phyloP scores from a whole-genome alignment of 2,888 invertebrate species.

The Tipula helvola region DNA sequence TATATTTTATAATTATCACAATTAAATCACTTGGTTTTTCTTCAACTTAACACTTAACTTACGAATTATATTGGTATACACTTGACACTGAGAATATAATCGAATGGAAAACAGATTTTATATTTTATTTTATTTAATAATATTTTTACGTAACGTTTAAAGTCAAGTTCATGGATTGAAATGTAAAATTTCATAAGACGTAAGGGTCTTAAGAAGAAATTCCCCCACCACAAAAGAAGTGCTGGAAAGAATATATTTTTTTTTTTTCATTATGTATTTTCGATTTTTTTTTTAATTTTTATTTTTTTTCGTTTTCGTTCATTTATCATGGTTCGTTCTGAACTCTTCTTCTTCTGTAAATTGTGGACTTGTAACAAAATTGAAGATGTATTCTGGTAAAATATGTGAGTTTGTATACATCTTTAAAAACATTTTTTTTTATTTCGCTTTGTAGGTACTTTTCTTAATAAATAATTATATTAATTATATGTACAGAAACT shows the following conservation, averaged over 20 bases:
- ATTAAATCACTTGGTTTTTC: background rate
- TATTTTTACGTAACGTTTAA: slow-evolving; percentile 15
- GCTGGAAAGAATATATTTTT: background rate
- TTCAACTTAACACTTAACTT: background rate
- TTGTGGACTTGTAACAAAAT: background rate
- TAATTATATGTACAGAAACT: background rate
- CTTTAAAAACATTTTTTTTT: background rate
- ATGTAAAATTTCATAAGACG: slow-evolving; percentile 27
- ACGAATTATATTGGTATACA: background rate
- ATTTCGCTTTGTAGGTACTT: background rate
- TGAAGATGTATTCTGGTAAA: background rate
- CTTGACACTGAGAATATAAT: background rate
- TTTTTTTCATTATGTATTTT: background rate
- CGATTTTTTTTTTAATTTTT: background rate
- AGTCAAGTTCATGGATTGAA: slow-evolving; percentile 31
- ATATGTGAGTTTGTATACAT: background rate
- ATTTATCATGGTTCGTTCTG: background rate
- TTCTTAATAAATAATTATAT: background rate
- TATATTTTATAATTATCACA: background rate
- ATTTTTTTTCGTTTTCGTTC: background rate
- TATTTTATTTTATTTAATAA: background rate
- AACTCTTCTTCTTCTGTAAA: background rate
- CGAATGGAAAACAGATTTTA: background rate
- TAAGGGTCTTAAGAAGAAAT: slow-evolving; percentile 31
- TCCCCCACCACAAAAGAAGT: slow-evolving; percentile 18